Base-by-base conservation (phyloP, 2,113 vertebrate species). In the Lucifuga dentata region DNA sequence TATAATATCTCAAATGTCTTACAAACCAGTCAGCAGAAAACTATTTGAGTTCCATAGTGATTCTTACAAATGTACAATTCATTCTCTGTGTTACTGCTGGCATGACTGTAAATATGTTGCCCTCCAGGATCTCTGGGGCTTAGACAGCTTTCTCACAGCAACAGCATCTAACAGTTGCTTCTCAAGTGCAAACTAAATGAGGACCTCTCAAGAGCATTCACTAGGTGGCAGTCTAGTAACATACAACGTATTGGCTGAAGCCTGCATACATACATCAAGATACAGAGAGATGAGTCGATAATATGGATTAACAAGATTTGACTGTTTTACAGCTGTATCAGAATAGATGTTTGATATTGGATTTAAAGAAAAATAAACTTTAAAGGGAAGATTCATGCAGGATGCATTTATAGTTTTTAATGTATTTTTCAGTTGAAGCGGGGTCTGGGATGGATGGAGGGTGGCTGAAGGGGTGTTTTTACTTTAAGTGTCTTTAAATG, bases 221-320 rank as follows among this genome's bases (percentile, higher is more conserved):
- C 91, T 93, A 92, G 92, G 88, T 91, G 92, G 91, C 92, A 93
- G 88, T 92, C 78, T 80, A 86, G 91, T 87, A 87, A 88, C 92
- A 91, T 48, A 67, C 55, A 90, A 88, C 51, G 80, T 72, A 43
- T 21, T 6, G 40, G 55, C 62, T 36, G 55, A 45, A n/a, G 26
- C 26, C 3, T 85, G 72, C 79, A 79, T 58, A 36, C 60, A 70
- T 64, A 49, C 68, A 77, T 71, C 57, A 73, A 81, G 63, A 67
- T 66, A 57, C 36, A 63, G 39, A 72, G 75, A 60, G 79, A 86
- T 76, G 59, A 77, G 72, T 44, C 16, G 63, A 81, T 84, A 80
- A 83, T 68, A 78, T 68, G 67, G 57, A 84, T 85, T 73, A 85
- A 83, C 55, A 49, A 62, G 62, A 83, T 68, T 62, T 78, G 48